A percentile compares a stretch with the other conserved stretches of the same genome.
These are phyloP conservation scores for Cyclargus thomasi DNA, from an alignment of 1,140 invertebrate species.

Conservation along the genomic window DNA sequence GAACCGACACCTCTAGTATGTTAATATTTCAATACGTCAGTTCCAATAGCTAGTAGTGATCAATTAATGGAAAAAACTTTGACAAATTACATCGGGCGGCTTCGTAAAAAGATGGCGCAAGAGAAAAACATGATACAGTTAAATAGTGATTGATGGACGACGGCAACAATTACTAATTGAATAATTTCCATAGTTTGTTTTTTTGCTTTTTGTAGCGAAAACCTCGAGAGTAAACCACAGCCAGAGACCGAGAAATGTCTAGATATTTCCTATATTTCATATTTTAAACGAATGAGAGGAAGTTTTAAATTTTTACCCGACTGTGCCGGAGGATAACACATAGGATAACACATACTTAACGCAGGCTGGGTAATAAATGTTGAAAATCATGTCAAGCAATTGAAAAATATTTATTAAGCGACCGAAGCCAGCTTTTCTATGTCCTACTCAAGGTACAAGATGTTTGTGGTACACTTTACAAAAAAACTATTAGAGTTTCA, in stretches of 20 bases:
- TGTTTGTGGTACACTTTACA: no score
- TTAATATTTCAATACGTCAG: conserved; percentile 20
- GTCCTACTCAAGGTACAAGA: no score
- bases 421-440: no score
- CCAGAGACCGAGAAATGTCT: background rate
- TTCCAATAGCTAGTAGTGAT: conserved; percentile 31
- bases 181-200: conserved; percentile 39
- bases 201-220: background rate
- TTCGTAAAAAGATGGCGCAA: conserved; percentile 50
- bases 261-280: background rate
- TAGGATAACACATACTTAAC: no score
- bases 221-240: background rate
- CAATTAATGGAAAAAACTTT: conserved; percentile 47
- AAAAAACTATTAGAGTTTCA: no score
- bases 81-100: conserved; percentile 58
- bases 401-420: no score
- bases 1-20: background rate
- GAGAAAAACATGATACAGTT: conserved; percentile 68
- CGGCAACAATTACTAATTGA: conserved; percentile 56
- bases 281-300: background rate
- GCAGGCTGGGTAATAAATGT: no score
- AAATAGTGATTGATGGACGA: conserved; percentile 67
- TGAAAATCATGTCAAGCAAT: no score
- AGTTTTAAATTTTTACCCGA: no score
- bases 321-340: no score